Evolutionary conservation across 2,113 vertebrate genomes (phyloP), one percentile per base, ranked within the genome.

Genomic region (Antidorcas marsupialis): DNA sequence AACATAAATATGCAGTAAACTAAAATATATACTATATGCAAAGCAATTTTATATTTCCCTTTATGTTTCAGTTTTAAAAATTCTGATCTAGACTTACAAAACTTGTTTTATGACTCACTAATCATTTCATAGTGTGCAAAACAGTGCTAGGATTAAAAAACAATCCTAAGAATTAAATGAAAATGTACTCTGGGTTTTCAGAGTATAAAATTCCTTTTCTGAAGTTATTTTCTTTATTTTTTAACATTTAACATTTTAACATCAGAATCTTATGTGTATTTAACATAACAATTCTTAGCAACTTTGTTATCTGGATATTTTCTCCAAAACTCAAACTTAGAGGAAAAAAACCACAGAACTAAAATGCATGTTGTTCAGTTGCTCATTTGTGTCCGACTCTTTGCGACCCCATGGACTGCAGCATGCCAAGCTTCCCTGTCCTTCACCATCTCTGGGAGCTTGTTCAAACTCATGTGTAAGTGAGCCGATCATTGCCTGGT

Each of bases 1-100:
- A 96, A 57, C 60, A 79, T 78, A 95, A 97, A 95, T 59, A 81
- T 67, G 28, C 47, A 83, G 64, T 87, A 92, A 92, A 59, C 6
- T 59, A 21, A 95, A 96, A 64, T 90, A 47, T 33, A 53, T 83
- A 76, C 12, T 25, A 8, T 27, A 50, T 62, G 52, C 33, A 74
- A 87, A 96, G 27, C 33, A 87, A 91, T 84, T 84, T 92, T 25
- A 43, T 62, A 39, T 33, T 85, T 85, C 27, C 8, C 39, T 85
- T 87, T 92, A 25, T 55, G 47, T 90, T 92, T 94, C 11, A 53
- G 33, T 86, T 91, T 91, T 96, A 52, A 78, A 88, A 88, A 94
- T 94, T 96, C 50, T 91, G 23, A 86, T 93, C 76, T 74, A 79
- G 36, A 57, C 36, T 33, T 95, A 47, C 53, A 55, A 45, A 92